Evolutionary conservation across 2,888 invertebrate genomes (phyloP).

Genomic region (Apamea crenata): DNA sequence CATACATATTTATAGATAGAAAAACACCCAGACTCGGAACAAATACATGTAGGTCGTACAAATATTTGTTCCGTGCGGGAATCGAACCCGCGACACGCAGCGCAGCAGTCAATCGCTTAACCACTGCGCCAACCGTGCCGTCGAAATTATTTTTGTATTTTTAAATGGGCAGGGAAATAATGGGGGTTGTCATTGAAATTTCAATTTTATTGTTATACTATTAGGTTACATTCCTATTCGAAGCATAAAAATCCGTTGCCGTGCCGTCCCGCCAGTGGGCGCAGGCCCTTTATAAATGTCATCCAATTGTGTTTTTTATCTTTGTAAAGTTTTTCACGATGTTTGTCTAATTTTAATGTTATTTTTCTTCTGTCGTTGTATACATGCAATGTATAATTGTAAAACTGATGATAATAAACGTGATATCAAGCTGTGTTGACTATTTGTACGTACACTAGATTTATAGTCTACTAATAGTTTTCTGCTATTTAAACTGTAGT

Average conservation of each 20-base stretch:
- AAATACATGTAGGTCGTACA: too few relatives aligned
- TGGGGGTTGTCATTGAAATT: neutral
- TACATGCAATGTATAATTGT: constrained; percentile 46
- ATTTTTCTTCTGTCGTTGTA: neutral
- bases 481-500: constrained; percentile 15
- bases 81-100: too few relatives aligned
- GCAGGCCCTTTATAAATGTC: neutral
- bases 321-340: neutral
- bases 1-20: too few relatives aligned
- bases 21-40: too few relatives aligned
- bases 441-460: constrained; percentile 28
- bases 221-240: neutral
- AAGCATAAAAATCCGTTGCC: neutral
- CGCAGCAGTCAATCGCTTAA: too few relatives aligned
- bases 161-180: too few relatives aligned
- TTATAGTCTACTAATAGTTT: constrained; percentile 22
- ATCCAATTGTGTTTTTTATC: neutral
- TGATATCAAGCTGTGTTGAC: constrained; percentile 48
- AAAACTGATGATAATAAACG: constrained; percentile 14
- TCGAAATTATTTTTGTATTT: too few relatives aligned
- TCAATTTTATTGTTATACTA: neutral
- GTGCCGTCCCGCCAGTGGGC: too few relatives aligned
- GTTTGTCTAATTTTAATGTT: constrained; percentile 16
- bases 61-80: too few relatives aligned
- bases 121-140: too few relatives aligned